Percentiles rank a stretch among this genome's conserved stretches.
Evolutionary conservation across 2,888 invertebrate genomes (phyloP).

Genomic region (Spodoptera picta): DNA sequence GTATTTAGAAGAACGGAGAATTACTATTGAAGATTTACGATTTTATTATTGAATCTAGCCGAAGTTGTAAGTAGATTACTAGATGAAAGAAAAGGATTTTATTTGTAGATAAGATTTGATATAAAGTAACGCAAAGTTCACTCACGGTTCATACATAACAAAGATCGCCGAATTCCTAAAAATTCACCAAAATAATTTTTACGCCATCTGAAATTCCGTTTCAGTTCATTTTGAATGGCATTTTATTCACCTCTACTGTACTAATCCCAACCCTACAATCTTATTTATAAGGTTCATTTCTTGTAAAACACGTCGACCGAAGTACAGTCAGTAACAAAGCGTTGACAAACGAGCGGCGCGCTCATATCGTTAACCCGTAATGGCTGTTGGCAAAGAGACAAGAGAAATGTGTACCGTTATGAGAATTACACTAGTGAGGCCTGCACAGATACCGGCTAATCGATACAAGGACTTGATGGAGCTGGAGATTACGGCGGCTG

Average conservation of each 20-base stretch:
- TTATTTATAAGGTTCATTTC: conserved; percentile 49
- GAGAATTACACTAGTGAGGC: conserved; percentile 55
- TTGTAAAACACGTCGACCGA: conserved; percentile 34
- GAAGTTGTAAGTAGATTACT: not conserved
- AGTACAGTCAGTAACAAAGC: conserved; percentile 56
- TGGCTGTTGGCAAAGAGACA: conserved; percentile 62
- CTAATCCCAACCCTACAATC: conserved; percentile 18
- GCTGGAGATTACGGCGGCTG: conserved; percentile 37
- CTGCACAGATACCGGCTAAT: conserved; percentile 41
- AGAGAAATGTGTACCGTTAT: conserved; percentile 61
- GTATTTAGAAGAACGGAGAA: conserved; percentile 28
- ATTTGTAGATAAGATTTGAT: too few species aligned
- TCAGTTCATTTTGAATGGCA: conserved; percentile 43
- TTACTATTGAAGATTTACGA: conserved; percentile 23
- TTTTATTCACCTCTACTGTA: conserved; percentile 8
- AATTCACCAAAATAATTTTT: conserved; percentile 38
- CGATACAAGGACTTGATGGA: conserved; percentile 48
- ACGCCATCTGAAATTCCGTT: conserved; percentile 34
- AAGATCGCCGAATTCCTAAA: conserved; percentile 5
- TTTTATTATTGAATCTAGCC: conserved; percentile 3
- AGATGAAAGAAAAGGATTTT: not conserved
- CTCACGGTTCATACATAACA: not conserved
- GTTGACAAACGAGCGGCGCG: conserved; percentile 62
- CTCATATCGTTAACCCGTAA: conserved; percentile 62
- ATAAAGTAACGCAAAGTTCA: not conserved